Percentiles rank a stretch among this genome's conserved stretches.
phyloP scores from a whole-genome alignment of 2,113 vertebrate species.

The Vulpes lagopus region DNA sequence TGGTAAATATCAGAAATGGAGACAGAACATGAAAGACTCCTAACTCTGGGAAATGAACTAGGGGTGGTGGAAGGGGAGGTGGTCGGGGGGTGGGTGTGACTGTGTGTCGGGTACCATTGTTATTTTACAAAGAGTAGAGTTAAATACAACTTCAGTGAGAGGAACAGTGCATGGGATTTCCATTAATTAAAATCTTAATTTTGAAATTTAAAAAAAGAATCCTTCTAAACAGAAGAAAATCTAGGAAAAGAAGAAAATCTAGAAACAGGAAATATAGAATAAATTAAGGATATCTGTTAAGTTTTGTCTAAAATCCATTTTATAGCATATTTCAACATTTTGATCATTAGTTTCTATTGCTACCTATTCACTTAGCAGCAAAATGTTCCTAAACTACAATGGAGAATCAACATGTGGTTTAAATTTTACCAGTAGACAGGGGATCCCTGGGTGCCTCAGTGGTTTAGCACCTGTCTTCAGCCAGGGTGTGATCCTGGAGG shows the following conservation, averaged over 20 bases:
- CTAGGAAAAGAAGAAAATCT: neutral
- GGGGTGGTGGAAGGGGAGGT: no score
- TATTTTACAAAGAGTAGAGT: neutral
- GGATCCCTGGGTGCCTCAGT: no score
- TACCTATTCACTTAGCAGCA: neutral
- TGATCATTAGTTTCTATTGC: neutral
- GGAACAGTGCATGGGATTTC: neutral
- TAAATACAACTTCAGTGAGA: neutral
- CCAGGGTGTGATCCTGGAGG: no score
- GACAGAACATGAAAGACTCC: no score
- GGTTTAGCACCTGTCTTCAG: no score
- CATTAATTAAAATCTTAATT: neutral
- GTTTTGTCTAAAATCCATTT: neutral
- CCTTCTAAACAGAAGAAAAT: neutral
- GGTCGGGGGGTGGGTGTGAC: no score
- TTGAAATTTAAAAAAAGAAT: neutral
- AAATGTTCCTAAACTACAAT: neutral
- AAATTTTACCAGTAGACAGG: neutral
- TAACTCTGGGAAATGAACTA: no score
- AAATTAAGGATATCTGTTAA: neutral
- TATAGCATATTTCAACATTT: neutral
- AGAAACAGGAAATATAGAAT: neutral
- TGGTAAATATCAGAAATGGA: no score
- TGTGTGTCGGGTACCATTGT: neutral
- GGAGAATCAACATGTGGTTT: neutral